Conservation (phyloP, 2,797 vertebrate genomes). For the Lepidocolaptes lacrymiger region DNA sequence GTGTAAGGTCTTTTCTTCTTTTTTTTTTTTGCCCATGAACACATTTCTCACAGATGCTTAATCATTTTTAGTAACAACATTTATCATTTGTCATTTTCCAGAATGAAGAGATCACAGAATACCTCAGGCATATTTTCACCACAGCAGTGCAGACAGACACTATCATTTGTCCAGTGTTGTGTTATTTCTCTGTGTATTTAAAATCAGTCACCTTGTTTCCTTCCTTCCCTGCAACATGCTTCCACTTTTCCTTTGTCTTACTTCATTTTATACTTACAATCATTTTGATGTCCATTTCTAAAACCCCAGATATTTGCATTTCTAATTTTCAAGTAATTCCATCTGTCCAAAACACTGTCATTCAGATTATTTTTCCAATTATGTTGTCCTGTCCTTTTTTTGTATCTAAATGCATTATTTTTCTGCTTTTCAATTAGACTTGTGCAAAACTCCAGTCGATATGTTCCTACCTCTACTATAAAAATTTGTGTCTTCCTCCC, state of each 20-base stretch:
- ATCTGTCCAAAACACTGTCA: background rate
- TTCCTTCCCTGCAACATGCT: background rate
- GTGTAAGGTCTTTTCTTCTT: background rate
- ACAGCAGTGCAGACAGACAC: background rate
- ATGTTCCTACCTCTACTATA: background rate
- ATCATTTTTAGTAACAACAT: background rate
- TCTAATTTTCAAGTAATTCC: background rate
- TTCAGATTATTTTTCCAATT: background rate
- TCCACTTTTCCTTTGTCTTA: background rate
- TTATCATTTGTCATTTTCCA: slow-evolving; percentile 8
- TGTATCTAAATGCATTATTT: background rate
- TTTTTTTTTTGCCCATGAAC: background rate
- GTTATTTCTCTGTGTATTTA: background rate
- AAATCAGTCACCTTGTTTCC: background rate
- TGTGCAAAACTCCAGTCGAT: background rate
- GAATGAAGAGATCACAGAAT: background rate
- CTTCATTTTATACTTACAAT: background rate
- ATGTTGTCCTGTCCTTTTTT: background rate
- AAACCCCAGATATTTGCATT: background rate
- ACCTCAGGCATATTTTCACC: background rate
- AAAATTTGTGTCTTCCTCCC: background rate
- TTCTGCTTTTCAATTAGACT: background rate
- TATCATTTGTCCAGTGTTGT: background rate
- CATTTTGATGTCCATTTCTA: background rate
- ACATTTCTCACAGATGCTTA: background rate